A percentile compares a stretch with the other conserved stretches of the same genome.
These are phyloP conservation scores for Megalonaias nervosa DNA, from an alignment of 1,140 invertebrate genomes.

Conservation along the genomic window DNA sequence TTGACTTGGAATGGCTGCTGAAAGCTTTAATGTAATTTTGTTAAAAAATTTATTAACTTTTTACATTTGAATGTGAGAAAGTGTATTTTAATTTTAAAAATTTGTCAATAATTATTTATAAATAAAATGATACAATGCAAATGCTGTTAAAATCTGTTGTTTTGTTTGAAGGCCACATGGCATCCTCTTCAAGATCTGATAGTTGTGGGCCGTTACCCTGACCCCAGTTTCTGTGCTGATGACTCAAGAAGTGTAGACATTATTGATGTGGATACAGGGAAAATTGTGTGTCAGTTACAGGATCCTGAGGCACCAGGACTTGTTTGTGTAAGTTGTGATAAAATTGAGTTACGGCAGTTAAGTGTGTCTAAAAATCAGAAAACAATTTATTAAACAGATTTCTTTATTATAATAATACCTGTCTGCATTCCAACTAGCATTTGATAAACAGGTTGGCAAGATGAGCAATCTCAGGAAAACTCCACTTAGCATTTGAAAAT, in stretches of 20 bases:
- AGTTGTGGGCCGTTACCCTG: constrained; percentile 69
- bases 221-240: constrained; percentile 47
- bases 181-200: constrained; percentile 69
- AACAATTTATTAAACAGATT: background rate
- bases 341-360: background rate
- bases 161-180: constrained; percentile 66
- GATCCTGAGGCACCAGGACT: constrained; percentile 16
- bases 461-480: too few species aligned
- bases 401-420: background rate
- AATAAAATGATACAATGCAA: background rate
- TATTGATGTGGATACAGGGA: constrained; percentile 62
- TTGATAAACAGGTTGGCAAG: background rate
- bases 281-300: constrained; percentile 41
- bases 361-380: background rate
- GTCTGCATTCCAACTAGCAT: background rate
- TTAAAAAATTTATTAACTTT: too few species aligned
- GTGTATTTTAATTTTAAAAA: too few species aligned
- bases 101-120: background rate
- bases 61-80: background rate
- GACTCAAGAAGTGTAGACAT: constrained; percentile 66
- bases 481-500: too few species aligned
- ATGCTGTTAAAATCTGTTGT: background rate
- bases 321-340: constrained; percentile 14
- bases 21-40: too few species aligned
- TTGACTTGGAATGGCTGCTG: too few species aligned